Conservation (phyloP, 1,140 invertebrate species). For the Drosophila bocqueti region DNA sequence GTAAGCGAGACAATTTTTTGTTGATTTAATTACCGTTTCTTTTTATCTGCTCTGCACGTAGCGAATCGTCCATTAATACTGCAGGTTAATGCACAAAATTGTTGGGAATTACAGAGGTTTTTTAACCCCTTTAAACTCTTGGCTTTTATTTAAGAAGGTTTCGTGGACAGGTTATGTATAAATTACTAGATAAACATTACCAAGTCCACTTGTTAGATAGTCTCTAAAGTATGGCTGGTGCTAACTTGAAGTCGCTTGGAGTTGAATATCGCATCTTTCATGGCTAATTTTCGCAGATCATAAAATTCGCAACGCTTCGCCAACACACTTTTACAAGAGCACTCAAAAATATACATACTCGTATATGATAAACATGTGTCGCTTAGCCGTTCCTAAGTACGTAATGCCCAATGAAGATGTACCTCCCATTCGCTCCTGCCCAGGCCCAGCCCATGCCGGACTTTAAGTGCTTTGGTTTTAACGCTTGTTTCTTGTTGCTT, state of each 20-base stretch:
- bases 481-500: not conserved
- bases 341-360: not conserved
- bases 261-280: not conserved
- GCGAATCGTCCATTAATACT: slow-evolving; percentile 2
- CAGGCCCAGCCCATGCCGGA: slow-evolving; percentile 12
- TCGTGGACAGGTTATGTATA: not conserved
- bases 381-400: slow-evolving; percentile 1
- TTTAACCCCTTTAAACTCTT: not conserved
- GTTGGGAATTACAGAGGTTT: not conserved
- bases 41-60: slow-evolving; percentile 16
- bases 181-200: not conserved
- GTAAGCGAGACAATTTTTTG: slow-evolving; percentile 46
- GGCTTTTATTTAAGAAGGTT: not conserved
- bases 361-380: not conserved
- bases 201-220: not conserved
- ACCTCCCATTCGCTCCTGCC: slow-evolving; percentile 8
- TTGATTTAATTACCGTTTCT: slow-evolving; percentile 8
- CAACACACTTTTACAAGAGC: slow-evolving; percentile 12
- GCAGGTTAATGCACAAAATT: slow-evolving; percentile 6
- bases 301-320: not conserved
- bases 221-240: not conserved
- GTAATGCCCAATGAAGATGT: slow-evolving; percentile 27
- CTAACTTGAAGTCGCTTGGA: not conserved
- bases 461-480: slow-evolving; percentile 30
- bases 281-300: slow-evolving; percentile 15